Percentiles rank a stretch among this genome's conserved stretches.
Conservation (phyloP, 2,797 vertebrate genomes). For the Channa striata region DNA sequence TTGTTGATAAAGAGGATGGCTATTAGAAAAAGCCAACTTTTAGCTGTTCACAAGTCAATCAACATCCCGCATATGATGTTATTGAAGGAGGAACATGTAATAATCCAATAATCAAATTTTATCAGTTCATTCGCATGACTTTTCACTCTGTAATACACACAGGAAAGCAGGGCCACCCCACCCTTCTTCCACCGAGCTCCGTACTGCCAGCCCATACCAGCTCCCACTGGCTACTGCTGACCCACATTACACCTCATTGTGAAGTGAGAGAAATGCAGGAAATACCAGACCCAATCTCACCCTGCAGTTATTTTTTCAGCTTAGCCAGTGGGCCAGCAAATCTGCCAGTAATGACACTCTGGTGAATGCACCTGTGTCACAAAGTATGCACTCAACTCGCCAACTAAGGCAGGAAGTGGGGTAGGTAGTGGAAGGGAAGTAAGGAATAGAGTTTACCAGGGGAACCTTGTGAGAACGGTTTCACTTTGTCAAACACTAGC, state of each 20-base stretch:
- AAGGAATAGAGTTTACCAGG: conserved; percentile 26
- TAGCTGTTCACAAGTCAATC: too few relatives aligned
- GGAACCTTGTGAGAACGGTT: conserved; percentile 33
- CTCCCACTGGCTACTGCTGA: conserved; percentile 31
- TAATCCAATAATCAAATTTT: too few relatives aligned
- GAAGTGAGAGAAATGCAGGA: conserved; percentile 68
- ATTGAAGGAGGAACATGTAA: background rate
- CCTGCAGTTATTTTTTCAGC: conserved; percentile 59
- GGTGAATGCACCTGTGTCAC: conserved; percentile 52
- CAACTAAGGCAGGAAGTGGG: conserved; percentile 29
- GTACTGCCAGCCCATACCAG: conserved; percentile 18
- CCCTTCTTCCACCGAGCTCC: conserved; percentile 12
- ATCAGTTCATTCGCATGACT: conserved; percentile 27
- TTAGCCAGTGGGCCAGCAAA: conserved; percentile 32
- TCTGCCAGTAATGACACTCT: conserved; percentile 34
- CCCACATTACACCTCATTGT: conserved; percentile 64
- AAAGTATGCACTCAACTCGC: conserved; percentile 24
- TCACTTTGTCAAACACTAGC: conserved; percentile 59
- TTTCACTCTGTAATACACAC: conserved; percentile 41
- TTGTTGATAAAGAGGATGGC: too few relatives aligned
- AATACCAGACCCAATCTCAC: conserved; percentile 48
- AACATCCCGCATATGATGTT: too few relatives aligned
- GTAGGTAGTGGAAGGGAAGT: conserved; percentile 18
- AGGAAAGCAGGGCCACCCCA: conserved; percentile 20
- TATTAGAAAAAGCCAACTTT: too few relatives aligned